Evolutionary conservation across 2,113 vertebrate genomes (phyloP).

Genomic region (Carassius auratus): DNA sequence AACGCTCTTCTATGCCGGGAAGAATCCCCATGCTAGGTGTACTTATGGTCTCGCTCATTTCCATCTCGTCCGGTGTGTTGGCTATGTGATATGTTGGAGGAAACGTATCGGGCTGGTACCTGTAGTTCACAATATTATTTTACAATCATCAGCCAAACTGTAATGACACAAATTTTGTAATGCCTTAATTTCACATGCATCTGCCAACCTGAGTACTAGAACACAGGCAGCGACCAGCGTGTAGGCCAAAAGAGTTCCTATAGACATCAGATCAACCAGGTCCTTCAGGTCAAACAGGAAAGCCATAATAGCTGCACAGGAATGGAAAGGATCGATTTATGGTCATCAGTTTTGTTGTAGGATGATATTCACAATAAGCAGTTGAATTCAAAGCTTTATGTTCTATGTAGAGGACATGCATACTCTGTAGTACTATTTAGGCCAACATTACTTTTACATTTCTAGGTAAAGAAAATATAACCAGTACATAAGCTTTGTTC

Average conservation of each 20-base stretch:
- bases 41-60: constrained; percentile 80
- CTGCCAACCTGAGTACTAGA: constrained; percentile 88
- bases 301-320: constrained; percentile 88
- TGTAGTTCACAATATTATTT: constrained; percentile 57
- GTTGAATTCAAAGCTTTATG: background rate
- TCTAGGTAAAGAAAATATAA: background rate
- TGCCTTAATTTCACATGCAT: background rate
- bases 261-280: constrained; percentile 98
- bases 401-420: background rate
- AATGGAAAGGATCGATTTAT: background rate
- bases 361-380: background rate
- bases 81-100: constrained; percentile 85
- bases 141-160: background rate
- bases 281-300: constrained; percentile 98
- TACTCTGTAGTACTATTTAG: background rate
- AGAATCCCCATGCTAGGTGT: constrained; percentile 85
- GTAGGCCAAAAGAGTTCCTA: constrained; percentile 95
- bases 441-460: background rate
- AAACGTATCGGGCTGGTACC: constrained; percentile 91
- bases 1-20: constrained; percentile 80
- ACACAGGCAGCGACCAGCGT: constrained; percentile 95
- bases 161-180: background rate
- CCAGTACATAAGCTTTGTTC: background rate
- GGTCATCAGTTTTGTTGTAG: background rate
- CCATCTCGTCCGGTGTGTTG: constrained; percentile 81